These are phyloP conservation scores for Timema cristinae DNA, from an alignment of 2,888 invertebrate genomes.

Conservation along the genomic window DNA sequence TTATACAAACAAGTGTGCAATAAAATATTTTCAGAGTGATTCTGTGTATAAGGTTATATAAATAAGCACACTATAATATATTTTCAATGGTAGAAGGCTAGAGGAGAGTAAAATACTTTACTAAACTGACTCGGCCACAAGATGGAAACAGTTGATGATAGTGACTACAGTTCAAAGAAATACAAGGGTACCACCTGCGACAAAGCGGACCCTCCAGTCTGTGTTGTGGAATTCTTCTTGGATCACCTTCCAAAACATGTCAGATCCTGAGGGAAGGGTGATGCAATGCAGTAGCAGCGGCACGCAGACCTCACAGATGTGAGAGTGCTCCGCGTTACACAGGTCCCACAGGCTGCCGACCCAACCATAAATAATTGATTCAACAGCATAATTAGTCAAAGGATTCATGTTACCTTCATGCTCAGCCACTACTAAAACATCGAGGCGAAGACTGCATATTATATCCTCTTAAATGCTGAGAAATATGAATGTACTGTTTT, in stretches of 20 bases:
- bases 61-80: too few species aligned
- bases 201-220: conserved; percentile 87
- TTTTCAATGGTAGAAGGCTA: too few species aligned
- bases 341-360: conserved; percentile 81
- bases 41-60: too few species aligned
- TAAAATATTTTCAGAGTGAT: too few species aligned
- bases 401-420: not conserved
- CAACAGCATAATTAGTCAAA: not conserved
- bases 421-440: not conserved
- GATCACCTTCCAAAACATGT: conserved; percentile 93
- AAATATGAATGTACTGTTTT: too few species aligned
- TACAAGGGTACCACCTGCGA: conserved; percentile 57
- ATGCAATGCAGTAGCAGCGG: conserved; percentile 93
- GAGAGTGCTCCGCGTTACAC: conserved; percentile 87
- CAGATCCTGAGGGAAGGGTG: conserved; percentile 88
- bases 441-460: not conserved
- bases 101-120: too few species aligned
- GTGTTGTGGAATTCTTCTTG: conserved; percentile 89
- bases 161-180: too few species aligned
- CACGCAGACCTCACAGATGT: conserved; percentile 88
- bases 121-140: too few species aligned
- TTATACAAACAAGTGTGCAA: too few species aligned
- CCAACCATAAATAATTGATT: not conserved
- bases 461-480: too few species aligned
- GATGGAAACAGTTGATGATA: too few species aligned